These are phyloP conservation scores for Philereme transversata DNA, from an alignment of 2,888 invertebrate genomes.

Conservation along the genomic window DNA sequence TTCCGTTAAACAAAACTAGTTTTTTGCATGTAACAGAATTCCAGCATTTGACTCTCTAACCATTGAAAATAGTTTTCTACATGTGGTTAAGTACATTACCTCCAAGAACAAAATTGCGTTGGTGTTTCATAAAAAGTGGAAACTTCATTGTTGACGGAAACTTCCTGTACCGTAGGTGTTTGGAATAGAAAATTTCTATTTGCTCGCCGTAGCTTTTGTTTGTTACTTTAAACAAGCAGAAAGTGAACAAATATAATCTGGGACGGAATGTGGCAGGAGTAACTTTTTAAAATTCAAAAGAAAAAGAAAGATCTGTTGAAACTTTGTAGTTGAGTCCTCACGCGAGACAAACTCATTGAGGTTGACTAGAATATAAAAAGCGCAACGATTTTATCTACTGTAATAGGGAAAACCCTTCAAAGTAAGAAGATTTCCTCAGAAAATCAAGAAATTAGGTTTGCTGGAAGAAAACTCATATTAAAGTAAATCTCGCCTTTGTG, in stretches of 20 bases:
- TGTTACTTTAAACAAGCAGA: conserved; percentile 23
- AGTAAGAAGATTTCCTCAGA: too few species aligned
- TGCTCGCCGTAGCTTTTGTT: conserved; percentile 23
- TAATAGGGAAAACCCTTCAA: too few species aligned
- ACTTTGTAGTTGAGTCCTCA: conserved; percentile 1
- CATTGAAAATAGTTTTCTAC: background rate
- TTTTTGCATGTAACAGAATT: too few species aligned
- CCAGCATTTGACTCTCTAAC: background rate
- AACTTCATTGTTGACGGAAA: conserved; percentile 33
- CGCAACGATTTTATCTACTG: too few species aligned
- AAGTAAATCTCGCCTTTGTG: too few species aligned
- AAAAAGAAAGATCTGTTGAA: conserved; percentile 5
- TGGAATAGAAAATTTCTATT: conserved; percentile 33
- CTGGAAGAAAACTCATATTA: too few species aligned
- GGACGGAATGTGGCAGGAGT: conserved; percentile 5
- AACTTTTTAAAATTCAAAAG: conserved; percentile 18
- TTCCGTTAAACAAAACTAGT: too few species aligned
- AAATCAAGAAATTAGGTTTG: too few species aligned
- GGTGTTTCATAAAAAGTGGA: conserved; percentile 26
- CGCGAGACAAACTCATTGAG: background rate
- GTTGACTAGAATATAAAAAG: background rate
- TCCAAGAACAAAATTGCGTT: conserved; percentile 7
- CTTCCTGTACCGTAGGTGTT: conserved; percentile 29
- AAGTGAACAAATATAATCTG: conserved; percentile 21
- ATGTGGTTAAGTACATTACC: background rate